These are phyloP conservation scores for Kryptolebias ocellatus DNA, from an alignment of 2,797 vertebrate genomes.

Conservation along the genomic window DNA sequence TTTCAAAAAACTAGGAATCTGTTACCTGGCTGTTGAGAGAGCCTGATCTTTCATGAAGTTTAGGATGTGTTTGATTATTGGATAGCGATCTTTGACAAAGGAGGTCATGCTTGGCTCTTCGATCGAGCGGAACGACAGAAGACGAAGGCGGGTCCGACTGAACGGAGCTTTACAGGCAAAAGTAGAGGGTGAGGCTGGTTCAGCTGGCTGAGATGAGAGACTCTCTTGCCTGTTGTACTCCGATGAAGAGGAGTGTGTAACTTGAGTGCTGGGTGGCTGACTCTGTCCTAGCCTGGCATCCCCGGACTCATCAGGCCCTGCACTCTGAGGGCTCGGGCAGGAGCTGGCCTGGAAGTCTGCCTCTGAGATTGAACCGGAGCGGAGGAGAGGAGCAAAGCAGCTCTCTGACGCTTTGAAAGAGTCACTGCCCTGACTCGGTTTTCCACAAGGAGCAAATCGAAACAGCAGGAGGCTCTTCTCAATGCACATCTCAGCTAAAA, in stretches of 20 bases:
- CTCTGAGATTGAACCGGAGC: conserved; percentile 84
- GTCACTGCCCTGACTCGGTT: conserved; percentile 51
- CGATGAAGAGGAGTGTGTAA: conserved; percentile 53
- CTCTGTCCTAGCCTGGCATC: conserved; percentile 36
- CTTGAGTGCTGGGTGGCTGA: conserved; percentile 38
- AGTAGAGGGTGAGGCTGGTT: conserved; percentile 84
- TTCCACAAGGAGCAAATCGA: conserved; percentile 83
- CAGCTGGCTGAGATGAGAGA: conserved; percentile 76
- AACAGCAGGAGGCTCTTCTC: conserved; percentile 93
- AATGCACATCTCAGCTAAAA: conserved; percentile 89
- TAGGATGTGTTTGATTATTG: conserved; percentile 88
- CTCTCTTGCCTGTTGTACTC: conserved; percentile 72
- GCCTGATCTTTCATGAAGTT: conserved; percentile 93
- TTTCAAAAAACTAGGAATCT: not conserved
- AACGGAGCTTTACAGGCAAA: conserved; percentile 87
- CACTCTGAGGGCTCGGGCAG: conserved; percentile 37
- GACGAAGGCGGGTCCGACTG: conserved; percentile 89
- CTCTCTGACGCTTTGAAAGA: conserved; percentile 58
- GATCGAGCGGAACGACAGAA: conserved; percentile 92
- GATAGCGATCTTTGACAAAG: conserved; percentile 90
- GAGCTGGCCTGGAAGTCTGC: conserved; percentile 87
- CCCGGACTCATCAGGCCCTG: conserved; percentile 29
- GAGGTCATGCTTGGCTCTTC: conserved; percentile 88
- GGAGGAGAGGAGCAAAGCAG: conserved; percentile 50
- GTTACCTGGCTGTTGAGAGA: conserved; percentile 87